Evolutionary conservation across 2,888 invertebrate genomes (phyloP), one percentile per base, ranked within the genome.

Genomic region (Andrena chrysosceles): DNA sequence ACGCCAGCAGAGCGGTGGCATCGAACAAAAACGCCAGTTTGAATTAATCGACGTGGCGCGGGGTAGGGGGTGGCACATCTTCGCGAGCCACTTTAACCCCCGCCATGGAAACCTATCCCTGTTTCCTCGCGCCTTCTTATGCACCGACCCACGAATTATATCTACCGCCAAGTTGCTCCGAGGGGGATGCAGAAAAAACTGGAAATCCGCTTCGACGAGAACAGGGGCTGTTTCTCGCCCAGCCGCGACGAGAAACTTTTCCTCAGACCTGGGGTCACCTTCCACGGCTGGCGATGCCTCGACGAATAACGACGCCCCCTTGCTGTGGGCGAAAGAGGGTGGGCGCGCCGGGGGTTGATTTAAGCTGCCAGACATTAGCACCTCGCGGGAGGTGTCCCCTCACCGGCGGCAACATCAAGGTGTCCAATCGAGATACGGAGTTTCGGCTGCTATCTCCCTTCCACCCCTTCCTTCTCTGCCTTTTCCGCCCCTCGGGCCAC

Each of bases 321-420:
- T 48, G 49, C 29, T 26, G 62, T 62, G 49, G 60, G 60, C 31
- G 52, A 66, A 48, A 56, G 49, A 49, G 81, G 72, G 13, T 23
- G 70, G 60, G 48, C 31, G 42, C 35, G 76, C n/a, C 23, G 66
- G 82, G 80, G 81, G 77, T 80, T 87, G 89, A 89, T 89, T 89
- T 89, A 89, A 89, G 84, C 89, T 86, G 88, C 77, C 77, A 89
- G 89, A 89, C 89, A 89, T 89, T 89, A 89, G 84, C 89, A 89
- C 89, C 87, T 89, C 88, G 85, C 85, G 77, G 83, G 81, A 79
- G 69, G 23, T 83, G 86, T 77, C 84, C 81, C 81, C 76, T 75
- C 62, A 68, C 56, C 78, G 68, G 42, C 35, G 42, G 52, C 33
- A 35, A 23, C 68, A 62, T 84, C 54, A 83, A 85, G 82, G 85